phyloP scores from a whole-genome alignment of 2,113 vertebrate species.

The Trichomycterus rosablanca region DNA sequence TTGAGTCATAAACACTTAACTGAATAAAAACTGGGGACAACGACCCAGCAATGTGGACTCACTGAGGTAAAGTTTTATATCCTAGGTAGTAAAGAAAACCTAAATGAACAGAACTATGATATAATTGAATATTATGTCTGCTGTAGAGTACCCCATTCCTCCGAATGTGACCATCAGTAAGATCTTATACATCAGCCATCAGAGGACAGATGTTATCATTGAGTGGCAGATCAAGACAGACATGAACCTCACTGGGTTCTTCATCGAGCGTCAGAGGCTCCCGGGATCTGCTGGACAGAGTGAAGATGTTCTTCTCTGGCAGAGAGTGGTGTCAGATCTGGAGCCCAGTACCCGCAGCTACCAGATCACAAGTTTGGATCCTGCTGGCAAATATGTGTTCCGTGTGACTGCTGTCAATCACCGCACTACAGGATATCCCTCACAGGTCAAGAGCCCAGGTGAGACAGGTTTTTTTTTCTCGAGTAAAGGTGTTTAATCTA shows the following conservation, averaged over 20 bases:
- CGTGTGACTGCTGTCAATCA: conserved; percentile 80
- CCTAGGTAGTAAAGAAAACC: too few species aligned
- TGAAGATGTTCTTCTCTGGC: conserved; percentile 59
- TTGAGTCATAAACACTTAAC: too few species aligned
- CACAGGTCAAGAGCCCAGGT: conserved; percentile 83
- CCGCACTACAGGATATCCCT: conserved; percentile 77
- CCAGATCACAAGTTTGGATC: conserved; percentile 73
- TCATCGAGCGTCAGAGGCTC: conserved; percentile 69
- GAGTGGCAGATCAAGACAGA: conserved; percentile 69
- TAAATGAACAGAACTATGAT: too few species aligned
- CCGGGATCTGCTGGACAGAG: conserved; percentile 25
- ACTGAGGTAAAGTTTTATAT: too few species aligned
- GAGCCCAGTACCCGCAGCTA: conserved; percentile 68
- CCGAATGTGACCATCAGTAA: conserved; percentile 80
- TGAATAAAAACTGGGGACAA: too few species aligned
- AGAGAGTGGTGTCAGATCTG: conserved; percentile 61
- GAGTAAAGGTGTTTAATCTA: too few species aligned
- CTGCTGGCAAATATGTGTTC: conserved; percentile 72
- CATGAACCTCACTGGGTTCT: conserved; percentile 75
- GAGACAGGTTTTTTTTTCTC: conserved; percentile 36
- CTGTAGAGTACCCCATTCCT: conserved; percentile 76
- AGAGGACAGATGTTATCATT: conserved; percentile 76
- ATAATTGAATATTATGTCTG: too few species aligned
- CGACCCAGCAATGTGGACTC: too few species aligned
- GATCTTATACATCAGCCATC: conserved; percentile 65